phyloP scores from a whole-genome alignment of 1,140 invertebrate genomes.

The Caerostris extrusa region DNA sequence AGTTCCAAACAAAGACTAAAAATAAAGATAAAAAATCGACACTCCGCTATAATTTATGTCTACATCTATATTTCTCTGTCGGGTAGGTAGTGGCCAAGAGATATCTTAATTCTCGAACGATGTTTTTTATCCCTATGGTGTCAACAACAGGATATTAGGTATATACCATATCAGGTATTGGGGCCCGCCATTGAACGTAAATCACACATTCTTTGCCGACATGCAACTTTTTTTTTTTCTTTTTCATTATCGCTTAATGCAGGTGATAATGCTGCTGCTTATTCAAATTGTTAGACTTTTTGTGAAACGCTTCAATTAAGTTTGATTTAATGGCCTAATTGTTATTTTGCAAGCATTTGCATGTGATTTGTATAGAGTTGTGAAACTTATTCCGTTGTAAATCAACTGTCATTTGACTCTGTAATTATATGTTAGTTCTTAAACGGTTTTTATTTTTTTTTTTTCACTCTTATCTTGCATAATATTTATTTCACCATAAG shows the following conservation, averaged over 20 bases:
- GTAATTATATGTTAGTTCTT: not conserved
- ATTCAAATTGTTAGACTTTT: conserved; percentile 38
- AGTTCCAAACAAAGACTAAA: conserved; percentile 63
- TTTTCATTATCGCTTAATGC: not conserved
- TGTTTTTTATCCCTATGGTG: conserved; percentile 37
- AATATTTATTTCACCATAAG: not conserved
- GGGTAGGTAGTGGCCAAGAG: not conserved
- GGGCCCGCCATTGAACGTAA: conserved; percentile 25
- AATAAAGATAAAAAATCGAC: conserved; percentile 46
- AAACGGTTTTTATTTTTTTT: not conserved
- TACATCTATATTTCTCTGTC: conserved; percentile 63
- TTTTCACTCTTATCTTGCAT: not conserved
- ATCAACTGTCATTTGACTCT: not conserved
- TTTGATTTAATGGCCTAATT: conserved; percentile 60
- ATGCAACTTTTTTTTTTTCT: not conserved
- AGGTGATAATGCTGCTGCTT: not conserved
- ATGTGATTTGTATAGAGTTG: not conserved
- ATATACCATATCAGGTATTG: not conserved
- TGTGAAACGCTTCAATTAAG: conserved; percentile 57
- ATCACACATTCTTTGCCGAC: conserved; percentile 6
- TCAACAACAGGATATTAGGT: conserved; percentile 67
- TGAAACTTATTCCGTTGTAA: not conserved
- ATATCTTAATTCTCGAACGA: conserved; percentile 64
- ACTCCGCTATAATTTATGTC: conserved; percentile 56
- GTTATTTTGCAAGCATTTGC: not conserved